Evolutionary conservation across 92 coral and sea anemone genomes (phyloP).

Genomic region (Zoanthus gigantus): DNA sequence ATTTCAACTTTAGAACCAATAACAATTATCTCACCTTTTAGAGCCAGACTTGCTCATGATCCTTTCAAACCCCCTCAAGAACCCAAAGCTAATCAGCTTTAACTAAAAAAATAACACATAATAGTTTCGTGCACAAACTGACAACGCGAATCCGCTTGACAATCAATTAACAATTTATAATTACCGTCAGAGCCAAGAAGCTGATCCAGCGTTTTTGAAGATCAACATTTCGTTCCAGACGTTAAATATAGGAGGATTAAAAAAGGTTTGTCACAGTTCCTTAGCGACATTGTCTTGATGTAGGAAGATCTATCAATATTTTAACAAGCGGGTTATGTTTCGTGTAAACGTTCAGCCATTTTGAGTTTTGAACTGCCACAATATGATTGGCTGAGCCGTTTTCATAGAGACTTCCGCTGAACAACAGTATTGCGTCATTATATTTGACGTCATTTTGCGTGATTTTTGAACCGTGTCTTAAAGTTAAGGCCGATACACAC

Average conservation of each 20-base stretch:
- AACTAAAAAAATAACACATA: neutral
- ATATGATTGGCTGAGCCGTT: constrained; percentile 72
- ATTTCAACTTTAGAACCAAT: neutral
- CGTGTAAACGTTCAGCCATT: constrained; percentile 73
- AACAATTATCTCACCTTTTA: constrained; percentile 67
- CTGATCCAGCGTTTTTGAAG: no score
- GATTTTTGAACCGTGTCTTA: no score
- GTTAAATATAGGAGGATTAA: neutral
- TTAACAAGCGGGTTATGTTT: constrained; percentile 10
- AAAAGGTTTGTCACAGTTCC: neutral
- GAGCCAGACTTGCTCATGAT: constrained; percentile 83
- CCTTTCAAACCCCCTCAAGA: constrained; percentile 17
- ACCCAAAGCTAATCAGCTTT: neutral
- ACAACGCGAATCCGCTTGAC: constrained; percentile 24
- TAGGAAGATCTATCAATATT: neutral
- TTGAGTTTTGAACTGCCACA: constrained; percentile 60
- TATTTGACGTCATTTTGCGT: no score
- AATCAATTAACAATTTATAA: neutral
- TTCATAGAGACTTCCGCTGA: constrained; percentile 26
- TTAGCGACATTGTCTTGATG: neutral
- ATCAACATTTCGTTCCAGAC: neutral
- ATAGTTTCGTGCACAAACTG: neutral
- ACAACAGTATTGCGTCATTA: neutral
- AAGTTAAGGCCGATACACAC: no score
- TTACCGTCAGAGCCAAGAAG: constrained; percentile 8